phyloP scores from a whole-genome alignment of 2,888 invertebrate genomes.

The Carabus problematicus region DNA sequence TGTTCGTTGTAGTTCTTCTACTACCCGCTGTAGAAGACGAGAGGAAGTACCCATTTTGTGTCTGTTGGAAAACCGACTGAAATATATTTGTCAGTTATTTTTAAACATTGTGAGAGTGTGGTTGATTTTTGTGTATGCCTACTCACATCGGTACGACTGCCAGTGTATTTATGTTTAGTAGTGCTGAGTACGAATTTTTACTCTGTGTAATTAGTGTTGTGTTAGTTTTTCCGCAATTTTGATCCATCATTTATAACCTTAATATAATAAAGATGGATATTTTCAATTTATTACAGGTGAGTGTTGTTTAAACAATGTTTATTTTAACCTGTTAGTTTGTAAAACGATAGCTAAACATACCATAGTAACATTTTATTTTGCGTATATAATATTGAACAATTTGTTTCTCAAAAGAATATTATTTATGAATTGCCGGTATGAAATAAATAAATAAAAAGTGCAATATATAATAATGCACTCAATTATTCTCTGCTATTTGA shows the following conservation, averaged over 20 bases:
- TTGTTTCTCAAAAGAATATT: slow-evolving; percentile 14
- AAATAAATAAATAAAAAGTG: not conserved
- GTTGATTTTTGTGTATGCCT: slow-evolving; percentile 29
- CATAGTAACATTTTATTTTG: slow-evolving; percentile 4
- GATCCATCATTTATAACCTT: slow-evolving; percentile 51
- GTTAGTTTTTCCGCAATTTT: slow-evolving; percentile 52
- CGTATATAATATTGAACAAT: slow-evolving; percentile 1
- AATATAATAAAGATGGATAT: slow-evolving; percentile 50
- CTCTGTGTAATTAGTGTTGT: slow-evolving; percentile 44
- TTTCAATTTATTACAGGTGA: slow-evolving; percentile 49
- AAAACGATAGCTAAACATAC: not conserved
- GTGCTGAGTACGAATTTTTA: slow-evolving; percentile 23
- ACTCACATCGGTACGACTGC: slow-evolving; percentile 7
- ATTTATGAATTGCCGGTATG: slow-evolving; percentile 4
- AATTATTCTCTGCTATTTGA: too few species aligned
- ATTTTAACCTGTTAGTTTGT: too few species aligned
- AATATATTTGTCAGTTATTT: slow-evolving; percentile 34
- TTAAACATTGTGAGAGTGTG: slow-evolving; percentile 39
- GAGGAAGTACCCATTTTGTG: slow-evolving; percentile 27
- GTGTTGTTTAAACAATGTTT: not conserved
- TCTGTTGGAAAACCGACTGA: not conserved
- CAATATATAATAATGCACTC: not conserved
- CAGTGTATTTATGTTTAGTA: slow-evolving; percentile 32
- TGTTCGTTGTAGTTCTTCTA: slow-evolving; percentile 31
- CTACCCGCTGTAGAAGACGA: slow-evolving; percentile 21